Evolutionary conservation across 2,888 invertebrate species (phyloP), one percentile per base, ranked within the genome.

Genomic region (Adineta ricciae): DNA sequence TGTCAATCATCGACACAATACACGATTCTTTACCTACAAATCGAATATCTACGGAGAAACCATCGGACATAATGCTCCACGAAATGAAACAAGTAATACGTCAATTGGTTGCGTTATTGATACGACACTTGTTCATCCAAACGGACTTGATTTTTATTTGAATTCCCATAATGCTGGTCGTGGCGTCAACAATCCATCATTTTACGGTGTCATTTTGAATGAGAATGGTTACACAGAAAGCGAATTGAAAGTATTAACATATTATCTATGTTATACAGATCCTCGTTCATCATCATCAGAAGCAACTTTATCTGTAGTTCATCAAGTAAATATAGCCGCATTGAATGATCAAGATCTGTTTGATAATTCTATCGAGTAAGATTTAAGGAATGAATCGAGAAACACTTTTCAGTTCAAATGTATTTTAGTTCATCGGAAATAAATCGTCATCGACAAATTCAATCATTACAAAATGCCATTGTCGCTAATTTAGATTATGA

Each of bases 161-260:
- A 73, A 73, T 73, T 73, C 72, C 2, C 72, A 73, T 38, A 16
- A 36, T 36, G 7, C 41, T 78, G 1, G 78, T 24, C 85, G 83
- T 83, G 83, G 84, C 16, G 87, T 86, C 11, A 85, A 86, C 16
- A 84, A 84, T 46, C 84, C 87, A n/a, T 72, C 86, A 36, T 86
- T 84, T 83, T 87, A 87, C 56, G 73, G 83, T 84, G 84, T 86
- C 16, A 50, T 87, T 24, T 87, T 84, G n/a, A 85, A 87, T 84
- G 87, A 87, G 41, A 86, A 84, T 54, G 83, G 83, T 52, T 86
- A 83, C 78, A 41, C 83, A 32, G 38, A 86, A 11, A 84, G 86
- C 72, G 83, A 86, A 78, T 84, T 87, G 19, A 86, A 87, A 72
- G 54, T 49, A 16, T 86, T 87, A 49, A 87, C 86, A 27, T 86